phyloP scores from a whole-genome alignment of 2,113 vertebrate species.

The Emydura subglobosa region DNA sequence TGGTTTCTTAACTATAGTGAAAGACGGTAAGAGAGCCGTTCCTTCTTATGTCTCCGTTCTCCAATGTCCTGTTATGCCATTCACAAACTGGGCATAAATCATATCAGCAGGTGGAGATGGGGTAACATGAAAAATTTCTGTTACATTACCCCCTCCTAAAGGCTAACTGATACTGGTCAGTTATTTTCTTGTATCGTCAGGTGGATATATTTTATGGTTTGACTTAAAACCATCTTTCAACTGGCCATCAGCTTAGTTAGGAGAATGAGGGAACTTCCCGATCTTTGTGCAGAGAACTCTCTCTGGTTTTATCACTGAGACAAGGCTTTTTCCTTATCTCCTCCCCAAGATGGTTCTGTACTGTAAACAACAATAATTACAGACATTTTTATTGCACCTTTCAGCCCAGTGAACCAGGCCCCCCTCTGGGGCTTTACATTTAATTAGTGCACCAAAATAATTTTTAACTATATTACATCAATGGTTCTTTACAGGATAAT shows the following conservation, averaged over 20 bases:
- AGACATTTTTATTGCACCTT: neutral
- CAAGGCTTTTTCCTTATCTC: neutral
- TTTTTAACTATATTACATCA: neutral
- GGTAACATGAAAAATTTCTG: neutral
- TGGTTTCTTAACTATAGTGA: neutral
- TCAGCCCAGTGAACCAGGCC: neutral
- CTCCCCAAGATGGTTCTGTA: neutral
- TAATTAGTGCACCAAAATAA: neutral
- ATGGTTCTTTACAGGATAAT: neutral
- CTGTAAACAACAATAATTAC: neutral
- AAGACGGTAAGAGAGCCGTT: neutral
- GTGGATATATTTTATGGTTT: neutral
- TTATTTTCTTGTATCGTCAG: neutral
- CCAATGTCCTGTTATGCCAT: neutral
- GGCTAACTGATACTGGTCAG: neutral
- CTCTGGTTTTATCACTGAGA: neutral
- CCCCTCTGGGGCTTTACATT: neutral
- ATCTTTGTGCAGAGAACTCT: neutral
- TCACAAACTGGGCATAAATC: neutral
- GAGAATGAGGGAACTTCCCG: accelerated
- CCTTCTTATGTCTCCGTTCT: accelerated
- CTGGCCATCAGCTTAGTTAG: neutral
- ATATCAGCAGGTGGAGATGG: neutral
- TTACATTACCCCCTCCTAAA: neutral
- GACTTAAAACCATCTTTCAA: neutral